Evolutionary conservation across 2,888 invertebrate species (phyloP).

Genomic region (Tetragnatha montana): DNA sequence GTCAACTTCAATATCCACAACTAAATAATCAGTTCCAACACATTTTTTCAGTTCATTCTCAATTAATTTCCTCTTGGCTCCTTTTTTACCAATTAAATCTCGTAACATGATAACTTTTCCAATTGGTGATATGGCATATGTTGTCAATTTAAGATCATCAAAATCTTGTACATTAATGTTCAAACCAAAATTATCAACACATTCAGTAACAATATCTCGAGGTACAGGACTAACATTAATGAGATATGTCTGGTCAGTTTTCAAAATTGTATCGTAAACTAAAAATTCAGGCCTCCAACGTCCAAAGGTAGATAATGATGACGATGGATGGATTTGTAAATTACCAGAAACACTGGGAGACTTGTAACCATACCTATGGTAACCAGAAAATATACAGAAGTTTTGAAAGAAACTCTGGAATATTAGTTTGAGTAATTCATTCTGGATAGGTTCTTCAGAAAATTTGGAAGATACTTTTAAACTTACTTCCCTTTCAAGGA

Average conservation of each 20-base stretch:
- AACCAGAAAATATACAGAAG: conserved; percentile 64
- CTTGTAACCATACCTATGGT: conserved; percentile 56
- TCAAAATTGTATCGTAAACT: conserved; percentile 62
- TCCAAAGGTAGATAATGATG: conserved; percentile 62
- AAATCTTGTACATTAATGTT: conserved; percentile 34
- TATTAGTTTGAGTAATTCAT: conserved; percentile 42
- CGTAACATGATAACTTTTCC: conserved; percentile 47
- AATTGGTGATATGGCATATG: conserved; percentile 36
- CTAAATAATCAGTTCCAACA: conserved; percentile 24
- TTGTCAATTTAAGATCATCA: conserved; percentile 20
- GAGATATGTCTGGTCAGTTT: conserved; percentile 59
- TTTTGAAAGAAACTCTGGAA: conserved; percentile 65
- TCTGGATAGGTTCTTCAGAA: conserved; percentile 22
- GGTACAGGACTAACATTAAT: conserved; percentile 59
- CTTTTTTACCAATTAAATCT: conserved; percentile 54
- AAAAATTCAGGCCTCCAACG: conserved; percentile 52
- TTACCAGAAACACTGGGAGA: conserved; percentile 32
- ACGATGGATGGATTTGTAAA: conserved; percentile 65
- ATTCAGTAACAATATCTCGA: conserved; percentile 29
- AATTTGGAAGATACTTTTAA: conserved; percentile 46
- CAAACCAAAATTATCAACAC: conserved; percentile 12
- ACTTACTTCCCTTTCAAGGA: conserved; percentile 51
- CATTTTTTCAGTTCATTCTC: conserved; percentile 35
- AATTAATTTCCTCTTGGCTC: conserved; percentile 20
- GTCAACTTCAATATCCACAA: conserved; percentile 40